A percentile compares a stretch with the other conserved stretches of the same genome.
These are phyloP conservation scores for Nebria ingens DNA, from an alignment of 1,140 invertebrate species.

Conservation along the genomic window DNA sequence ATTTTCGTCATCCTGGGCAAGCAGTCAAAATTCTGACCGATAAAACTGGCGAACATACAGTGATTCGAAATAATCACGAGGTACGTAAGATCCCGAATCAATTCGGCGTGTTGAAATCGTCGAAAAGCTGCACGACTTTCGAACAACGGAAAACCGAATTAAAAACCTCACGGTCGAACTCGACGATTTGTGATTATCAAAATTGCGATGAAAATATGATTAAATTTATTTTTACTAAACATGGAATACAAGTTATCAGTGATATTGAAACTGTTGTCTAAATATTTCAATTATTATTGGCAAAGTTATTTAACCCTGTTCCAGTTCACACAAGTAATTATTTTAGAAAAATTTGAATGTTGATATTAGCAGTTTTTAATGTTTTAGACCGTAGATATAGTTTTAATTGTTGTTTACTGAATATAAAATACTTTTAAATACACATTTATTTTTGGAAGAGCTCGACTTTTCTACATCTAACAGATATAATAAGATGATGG, in stretches of 20 bases:
- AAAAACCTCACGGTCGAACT: constrained; percentile 30
- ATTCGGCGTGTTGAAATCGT: constrained; percentile 26
- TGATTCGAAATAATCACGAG: constrained; percentile 25
- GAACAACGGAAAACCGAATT: constrained; percentile 27
- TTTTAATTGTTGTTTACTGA: too few relatives aligned
- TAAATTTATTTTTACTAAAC: constrained; percentile 58
- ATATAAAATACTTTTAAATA: too few relatives aligned
- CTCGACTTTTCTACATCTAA: too few relatives aligned
- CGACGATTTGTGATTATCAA: constrained; percentile 31
- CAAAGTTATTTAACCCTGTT: constrained; percentile 17
- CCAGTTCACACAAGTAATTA: too few relatives aligned
- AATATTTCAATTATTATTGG: constrained; percentile 13
- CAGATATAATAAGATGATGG: too few relatives aligned
- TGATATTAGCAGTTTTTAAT: too few relatives aligned
- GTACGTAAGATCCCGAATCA: constrained; percentile 16
- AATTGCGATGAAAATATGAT: constrained; percentile 53
- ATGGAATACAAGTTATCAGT: constrained; percentile 63
- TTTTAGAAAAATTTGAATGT: too few relatives aligned
- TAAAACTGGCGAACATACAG: constrained; percentile 34
- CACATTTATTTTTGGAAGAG: too few relatives aligned
- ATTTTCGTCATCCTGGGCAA: constrained; percentile 38
- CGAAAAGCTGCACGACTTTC: constrained; percentile 30
- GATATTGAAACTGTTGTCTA: constrained; percentile 63
- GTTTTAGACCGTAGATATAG: too few relatives aligned
- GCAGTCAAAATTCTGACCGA: constrained; percentile 43